A percentile compares a stretch with the other conserved stretches of the same genome.
Conservation (phyloP, 2,888 invertebrate species). For the Congeria kusceri region DNA sequence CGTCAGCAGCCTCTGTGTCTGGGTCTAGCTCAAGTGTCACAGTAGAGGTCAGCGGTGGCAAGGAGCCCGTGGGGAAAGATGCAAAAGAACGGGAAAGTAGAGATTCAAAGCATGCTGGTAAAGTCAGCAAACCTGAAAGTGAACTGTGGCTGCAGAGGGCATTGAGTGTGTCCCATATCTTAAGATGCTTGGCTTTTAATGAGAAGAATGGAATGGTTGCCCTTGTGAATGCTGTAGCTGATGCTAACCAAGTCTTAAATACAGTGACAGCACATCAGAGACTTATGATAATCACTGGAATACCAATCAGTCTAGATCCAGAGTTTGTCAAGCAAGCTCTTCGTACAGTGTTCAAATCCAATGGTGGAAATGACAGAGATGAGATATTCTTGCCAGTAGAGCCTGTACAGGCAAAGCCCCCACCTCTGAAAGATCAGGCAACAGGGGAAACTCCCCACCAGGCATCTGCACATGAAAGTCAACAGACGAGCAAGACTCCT, state of each 20-base stretch:
- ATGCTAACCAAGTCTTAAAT: conserved; percentile 76
- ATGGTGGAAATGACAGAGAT: conserved; percentile 81
- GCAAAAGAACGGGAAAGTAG: conserved; percentile 37
- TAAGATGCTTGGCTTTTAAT: conserved; percentile 78
- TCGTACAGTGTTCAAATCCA: conserved; percentile 74
- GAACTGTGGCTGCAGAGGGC: conserved; percentile 83
- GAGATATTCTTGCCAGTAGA: conserved; percentile 81
- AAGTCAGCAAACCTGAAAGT: conserved; percentile 75
- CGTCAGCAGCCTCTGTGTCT: conserved; percentile 48
- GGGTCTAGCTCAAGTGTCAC: conserved; percentile 16
- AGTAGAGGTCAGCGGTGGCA: conserved; percentile 19
- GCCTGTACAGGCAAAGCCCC: conserved; percentile 28
- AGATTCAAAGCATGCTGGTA: conserved; percentile 35
- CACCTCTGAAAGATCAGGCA: conserved; percentile 31
- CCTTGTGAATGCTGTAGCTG: conserved; percentile 78
- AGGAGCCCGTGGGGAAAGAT: conserved; percentile 34
- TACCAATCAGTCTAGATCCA: conserved; percentile 75
- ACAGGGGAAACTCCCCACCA: conserved; percentile 38
- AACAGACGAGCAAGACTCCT: conserved; percentile 9
- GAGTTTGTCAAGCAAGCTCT: conserved; percentile 75
- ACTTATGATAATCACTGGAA: conserved; percentile 81
- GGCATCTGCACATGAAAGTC: conserved; percentile 9
- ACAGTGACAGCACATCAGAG: conserved; percentile 78
- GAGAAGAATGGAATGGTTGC: conserved; percentile 79
- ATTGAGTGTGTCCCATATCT: conserved; percentile 82